Evolutionary conservation across 2,113 vertebrate genomes (phyloP).

Genomic region (Esox niger): DNA sequence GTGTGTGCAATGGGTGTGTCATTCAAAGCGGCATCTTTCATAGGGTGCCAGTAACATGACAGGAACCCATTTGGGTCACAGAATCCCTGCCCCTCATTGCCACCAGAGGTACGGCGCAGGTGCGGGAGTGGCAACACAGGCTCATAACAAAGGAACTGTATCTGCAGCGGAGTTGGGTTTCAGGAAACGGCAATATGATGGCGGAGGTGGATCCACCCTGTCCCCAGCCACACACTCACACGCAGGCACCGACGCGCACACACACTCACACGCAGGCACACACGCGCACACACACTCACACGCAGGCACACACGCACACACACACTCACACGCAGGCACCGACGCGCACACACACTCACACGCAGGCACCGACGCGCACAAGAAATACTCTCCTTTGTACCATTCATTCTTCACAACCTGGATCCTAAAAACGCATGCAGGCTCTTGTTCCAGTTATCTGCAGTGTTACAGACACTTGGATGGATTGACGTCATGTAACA

Average conservation of each 20-base stretch:
- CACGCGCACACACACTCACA: neutral
- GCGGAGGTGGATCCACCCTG: neutral
- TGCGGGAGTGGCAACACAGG: too few relatives aligned
- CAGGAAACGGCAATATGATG: too few relatives aligned
- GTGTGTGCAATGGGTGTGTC: too few relatives aligned
- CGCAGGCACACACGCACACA: too few relatives aligned
- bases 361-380: neutral
- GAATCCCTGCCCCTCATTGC: too few relatives aligned
- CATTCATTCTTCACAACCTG: neutral
- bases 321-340: constrained; percentile 10
- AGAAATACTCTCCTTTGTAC: neutral
- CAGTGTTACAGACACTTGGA: constrained; percentile 57
- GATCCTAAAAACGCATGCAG: neutral
- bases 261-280: constrained; percentile 23
- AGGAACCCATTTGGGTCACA: too few relatives aligned
- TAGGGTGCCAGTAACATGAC: too few relatives aligned
- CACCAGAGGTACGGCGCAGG: too few relatives aligned
- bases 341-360: constrained; percentile 25
- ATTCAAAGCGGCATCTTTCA: too few relatives aligned
- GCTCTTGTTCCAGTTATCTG: constrained; percentile 32
- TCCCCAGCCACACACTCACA: constrained; percentile 6
- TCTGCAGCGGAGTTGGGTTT: too few relatives aligned
- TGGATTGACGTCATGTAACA: constrained; percentile 66
- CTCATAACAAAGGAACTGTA: too few relatives aligned
- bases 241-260: constrained; percentile 11